These are phyloP conservation scores for Eulacestoma nigropectus DNA, from an alignment of 2,113 vertebrate species.

Conservation along the genomic window DNA sequence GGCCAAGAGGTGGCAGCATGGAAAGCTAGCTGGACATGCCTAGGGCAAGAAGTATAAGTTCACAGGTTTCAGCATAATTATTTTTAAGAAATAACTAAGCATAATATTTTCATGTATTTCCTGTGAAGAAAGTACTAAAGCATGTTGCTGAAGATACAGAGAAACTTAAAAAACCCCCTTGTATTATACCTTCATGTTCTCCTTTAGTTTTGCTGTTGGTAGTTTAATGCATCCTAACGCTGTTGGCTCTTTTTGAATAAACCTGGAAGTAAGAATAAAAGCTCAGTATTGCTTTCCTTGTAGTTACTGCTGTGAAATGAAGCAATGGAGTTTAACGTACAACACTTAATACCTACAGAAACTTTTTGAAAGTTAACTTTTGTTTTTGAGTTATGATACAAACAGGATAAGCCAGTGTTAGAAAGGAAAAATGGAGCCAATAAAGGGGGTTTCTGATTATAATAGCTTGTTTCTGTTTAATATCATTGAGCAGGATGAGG, in stretches of 20 bases:
- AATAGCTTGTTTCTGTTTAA: conserved; percentile 79
- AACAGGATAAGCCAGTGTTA: conserved; percentile 42
- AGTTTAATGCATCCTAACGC: not conserved
- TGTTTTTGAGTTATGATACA: conserved; percentile 31
- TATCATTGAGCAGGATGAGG: conserved; percentile 75
- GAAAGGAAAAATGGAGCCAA: conserved; percentile 60
- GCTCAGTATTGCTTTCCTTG: not conserved
- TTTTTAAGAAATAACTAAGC: not conserved
- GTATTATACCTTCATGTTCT: not conserved
- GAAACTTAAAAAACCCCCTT: not conserved
- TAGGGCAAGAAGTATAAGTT: not conserved
- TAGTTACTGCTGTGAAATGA: not conserved
- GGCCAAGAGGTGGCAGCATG: not conserved
- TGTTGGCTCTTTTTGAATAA: not conserved
- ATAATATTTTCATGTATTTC: not conserved
- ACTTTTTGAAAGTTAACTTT: conserved; percentile 37
- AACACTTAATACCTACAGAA: not conserved
- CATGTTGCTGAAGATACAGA: not conserved
- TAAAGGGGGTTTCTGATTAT: conserved; percentile 64
- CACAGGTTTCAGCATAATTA: not conserved
- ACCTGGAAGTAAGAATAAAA: not conserved
- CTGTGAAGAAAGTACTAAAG: not conserved
- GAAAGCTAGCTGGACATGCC: not conserved
- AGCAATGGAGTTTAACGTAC: not conserved
- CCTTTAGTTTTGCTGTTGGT: not conserved